Conservation (phyloP, 2,888 invertebrate genomes). For the Mythimna vitellina region DNA sequence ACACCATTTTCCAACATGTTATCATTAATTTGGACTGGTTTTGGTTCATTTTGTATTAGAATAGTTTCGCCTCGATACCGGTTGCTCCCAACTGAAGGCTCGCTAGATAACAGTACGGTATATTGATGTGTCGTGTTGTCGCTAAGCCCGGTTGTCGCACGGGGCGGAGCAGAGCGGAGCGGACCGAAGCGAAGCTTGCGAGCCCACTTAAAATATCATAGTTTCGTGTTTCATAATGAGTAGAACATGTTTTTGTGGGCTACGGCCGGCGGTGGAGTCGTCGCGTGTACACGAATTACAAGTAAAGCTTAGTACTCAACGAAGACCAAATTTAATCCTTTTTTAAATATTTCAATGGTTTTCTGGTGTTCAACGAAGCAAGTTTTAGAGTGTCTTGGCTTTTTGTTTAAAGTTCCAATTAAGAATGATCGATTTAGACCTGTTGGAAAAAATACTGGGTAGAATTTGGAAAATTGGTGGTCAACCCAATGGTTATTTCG, state of each 20-base stretch:
- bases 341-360: not conserved
- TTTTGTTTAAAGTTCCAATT: not conserved
- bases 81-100: conserved; percentile 82
- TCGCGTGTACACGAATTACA: conserved; percentile 54
- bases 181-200: conserved; percentile 16
- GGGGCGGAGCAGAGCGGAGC: conserved; percentile 37
- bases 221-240: conserved; percentile 89
- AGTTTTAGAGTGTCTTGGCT: not conserved
- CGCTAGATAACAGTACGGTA: conserved; percentile 87
- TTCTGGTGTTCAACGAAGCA: not conserved
- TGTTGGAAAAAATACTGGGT: not conserved
- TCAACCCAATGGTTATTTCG: not conserved
- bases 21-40: conserved; percentile 86
- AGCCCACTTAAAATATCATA: conserved; percentile 85
- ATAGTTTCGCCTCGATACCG: conserved; percentile 89
- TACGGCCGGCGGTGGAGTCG: conserved; percentile 79
- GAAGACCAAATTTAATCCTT: not conserved
- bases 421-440: not conserved
- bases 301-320: conserved; percentile 32
- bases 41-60: conserved; percentile 85
- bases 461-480: not conserved
- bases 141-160: conserved; percentile 54
- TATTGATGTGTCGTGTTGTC: conserved; percentile 80
- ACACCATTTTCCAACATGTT: conserved; percentile 75
- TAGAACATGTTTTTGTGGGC: conserved; percentile 85